Percentiles rank a stretch among this genome's conserved stretches.
Evolutionary conservation across 2,797 vertebrate species (phyloP).

Genomic region (Clamator glandarius): DNA sequence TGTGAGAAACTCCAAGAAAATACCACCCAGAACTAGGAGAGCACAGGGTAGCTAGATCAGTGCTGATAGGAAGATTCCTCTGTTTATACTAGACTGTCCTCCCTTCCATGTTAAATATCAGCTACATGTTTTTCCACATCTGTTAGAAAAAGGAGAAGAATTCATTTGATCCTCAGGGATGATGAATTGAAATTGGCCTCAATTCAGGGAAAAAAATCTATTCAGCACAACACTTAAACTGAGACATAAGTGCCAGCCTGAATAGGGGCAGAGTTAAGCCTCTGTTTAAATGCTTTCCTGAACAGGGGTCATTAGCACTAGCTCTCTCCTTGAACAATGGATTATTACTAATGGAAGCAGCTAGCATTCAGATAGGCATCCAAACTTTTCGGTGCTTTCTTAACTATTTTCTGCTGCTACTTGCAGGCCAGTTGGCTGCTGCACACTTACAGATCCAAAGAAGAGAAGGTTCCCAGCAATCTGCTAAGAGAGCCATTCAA

Average conservation of each 20-base stretch:
- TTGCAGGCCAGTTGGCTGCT: slow-evolving; percentile 51
- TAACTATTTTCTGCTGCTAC: neutral
- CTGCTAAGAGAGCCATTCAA: slow-evolving; percentile 14
- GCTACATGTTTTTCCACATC: neutral
- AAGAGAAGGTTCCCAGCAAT: slow-evolving; percentile 22
- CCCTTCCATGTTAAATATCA: neutral
- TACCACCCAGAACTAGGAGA: rapidly evolving
- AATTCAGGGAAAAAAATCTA: slow-evolving; percentile 11
- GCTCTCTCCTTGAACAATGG: slow-evolving; percentile 35
- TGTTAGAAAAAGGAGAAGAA: slow-evolving; percentile 1
- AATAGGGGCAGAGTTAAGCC: slow-evolving; percentile 51
- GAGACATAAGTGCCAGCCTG: slow-evolving; percentile 50
- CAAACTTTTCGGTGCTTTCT: slow-evolving; percentile 18
- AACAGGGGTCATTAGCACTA: slow-evolving; percentile 48
- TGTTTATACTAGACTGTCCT: neutral
- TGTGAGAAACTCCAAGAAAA: neutral
- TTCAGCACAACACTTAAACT: slow-evolving; percentile 52
- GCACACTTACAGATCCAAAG: neutral
- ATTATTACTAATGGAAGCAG: slow-evolving; percentile 54
- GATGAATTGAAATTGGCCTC: slow-evolving; percentile 50
- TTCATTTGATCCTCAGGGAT: slow-evolving; percentile 30
- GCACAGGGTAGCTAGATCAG: neutral
- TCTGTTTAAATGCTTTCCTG: slow-evolving; percentile 62
- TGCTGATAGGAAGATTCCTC: neutral
- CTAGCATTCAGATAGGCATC: slow-evolving; percentile 45